These are phyloP conservation scores for Sceloporus undulatus DNA, from an alignment of 2,113 vertebrate genomes.

Conservation along the genomic window DNA sequence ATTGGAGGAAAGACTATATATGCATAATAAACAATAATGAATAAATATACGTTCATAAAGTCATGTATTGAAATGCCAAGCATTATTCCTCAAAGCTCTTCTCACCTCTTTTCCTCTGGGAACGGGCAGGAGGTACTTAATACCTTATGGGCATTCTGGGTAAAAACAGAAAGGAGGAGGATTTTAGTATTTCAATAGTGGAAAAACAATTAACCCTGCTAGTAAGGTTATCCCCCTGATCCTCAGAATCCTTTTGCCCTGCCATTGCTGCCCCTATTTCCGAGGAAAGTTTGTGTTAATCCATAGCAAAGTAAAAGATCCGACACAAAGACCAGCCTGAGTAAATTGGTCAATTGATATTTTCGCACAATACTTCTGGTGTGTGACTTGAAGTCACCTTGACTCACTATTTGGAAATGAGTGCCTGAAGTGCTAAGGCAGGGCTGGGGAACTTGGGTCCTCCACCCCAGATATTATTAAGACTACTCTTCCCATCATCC, in stretches of 20 bases:
- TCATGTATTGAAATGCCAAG: background rate
- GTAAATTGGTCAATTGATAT: constrained; percentile 11
- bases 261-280: constrained; percentile 38
- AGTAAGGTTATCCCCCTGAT: background rate
- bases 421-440: no score
- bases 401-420: no score
- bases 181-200: constrained; percentile 28
- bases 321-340: background rate
- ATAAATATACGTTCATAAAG: background rate
- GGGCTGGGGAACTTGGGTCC: no score
- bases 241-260: constrained; percentile 13
- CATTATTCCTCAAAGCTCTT: constrained; percentile 30
- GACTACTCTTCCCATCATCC: no score
- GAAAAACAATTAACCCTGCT: background rate
- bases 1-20: no score
- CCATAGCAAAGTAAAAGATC: constrained; percentile 10
- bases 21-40: no score
- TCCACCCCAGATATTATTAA: no score
- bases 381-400: no score
- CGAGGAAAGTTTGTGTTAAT: constrained; percentile 53
- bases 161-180: background rate
- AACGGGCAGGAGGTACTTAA: constrained; percentile 78
- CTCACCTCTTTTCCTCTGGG: constrained; percentile 80
- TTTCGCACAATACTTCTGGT: no score
- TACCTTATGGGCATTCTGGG: constrained; percentile 89